Evolutionary conservation across 2,797 vertebrate genomes (phyloP).

Genomic region (Characodon lateralis): DNA sequence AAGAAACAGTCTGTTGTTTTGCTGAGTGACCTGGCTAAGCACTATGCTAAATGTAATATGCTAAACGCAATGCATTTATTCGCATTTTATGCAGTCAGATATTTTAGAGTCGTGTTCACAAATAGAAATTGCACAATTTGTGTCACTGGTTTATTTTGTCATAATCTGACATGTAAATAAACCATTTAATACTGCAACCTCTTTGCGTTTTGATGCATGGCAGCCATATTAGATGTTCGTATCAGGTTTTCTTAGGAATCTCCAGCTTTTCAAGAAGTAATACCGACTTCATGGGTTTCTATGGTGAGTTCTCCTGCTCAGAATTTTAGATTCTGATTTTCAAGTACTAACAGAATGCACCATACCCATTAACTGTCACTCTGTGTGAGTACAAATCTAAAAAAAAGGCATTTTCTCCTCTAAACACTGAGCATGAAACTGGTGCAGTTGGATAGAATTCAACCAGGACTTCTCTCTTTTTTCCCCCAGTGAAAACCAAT

Average conservation of each 20-base stretch:
- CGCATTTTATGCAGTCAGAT: neutral
- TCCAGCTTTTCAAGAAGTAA: neutral
- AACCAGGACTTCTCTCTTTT: neutral
- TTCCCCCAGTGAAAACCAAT: neutral
- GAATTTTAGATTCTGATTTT: neutral
- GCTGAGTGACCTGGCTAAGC: neutral
- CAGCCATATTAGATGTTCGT: neutral
- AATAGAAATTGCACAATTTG: neutral
- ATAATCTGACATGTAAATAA: neutral
- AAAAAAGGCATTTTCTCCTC: neutral
- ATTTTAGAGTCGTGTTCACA: neutral
- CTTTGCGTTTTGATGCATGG: neutral
- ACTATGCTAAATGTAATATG: neutral
- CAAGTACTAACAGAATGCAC: neutral
- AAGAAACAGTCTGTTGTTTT: neutral
- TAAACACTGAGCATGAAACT: constrained; percentile 8
- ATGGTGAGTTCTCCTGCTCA: neutral
- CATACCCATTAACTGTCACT: neutral
- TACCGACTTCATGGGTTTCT: neutral
- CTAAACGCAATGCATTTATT: neutral
- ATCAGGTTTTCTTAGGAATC: too few relatives aligned
- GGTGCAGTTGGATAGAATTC: constrained; percentile 1
- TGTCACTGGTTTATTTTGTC: neutral
- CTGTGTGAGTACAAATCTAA: neutral
- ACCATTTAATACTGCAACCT: neutral